Conservation (phyloP, 2,797 vertebrate genomes). For the Pygocentrus nattereri region DNA sequence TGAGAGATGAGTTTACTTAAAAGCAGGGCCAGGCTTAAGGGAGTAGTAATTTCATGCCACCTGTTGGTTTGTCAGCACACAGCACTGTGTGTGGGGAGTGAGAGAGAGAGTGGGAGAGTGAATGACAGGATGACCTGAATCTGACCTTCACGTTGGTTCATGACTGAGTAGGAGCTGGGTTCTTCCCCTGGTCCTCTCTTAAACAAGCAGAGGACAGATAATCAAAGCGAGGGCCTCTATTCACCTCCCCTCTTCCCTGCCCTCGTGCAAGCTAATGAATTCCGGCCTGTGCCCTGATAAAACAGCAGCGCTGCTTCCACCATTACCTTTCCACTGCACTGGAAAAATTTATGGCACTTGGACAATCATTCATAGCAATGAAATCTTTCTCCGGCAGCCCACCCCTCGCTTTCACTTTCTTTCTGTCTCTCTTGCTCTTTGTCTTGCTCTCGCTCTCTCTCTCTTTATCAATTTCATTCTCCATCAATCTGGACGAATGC, state of each 20-base stretch:
- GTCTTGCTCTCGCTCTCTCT: slow-evolving; percentile 28
- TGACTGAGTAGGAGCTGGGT: slow-evolving; percentile 66
- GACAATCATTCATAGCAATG: slow-evolving; percentile 55
- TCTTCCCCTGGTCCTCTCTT: slow-evolving; percentile 56
- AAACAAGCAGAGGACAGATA: slow-evolving; percentile 69
- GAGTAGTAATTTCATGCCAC: slow-evolving; percentile 65
- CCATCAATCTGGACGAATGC: slow-evolving; percentile 46
- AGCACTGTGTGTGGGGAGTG: slow-evolving; percentile 38
- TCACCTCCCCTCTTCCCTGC: slow-evolving; percentile 52
- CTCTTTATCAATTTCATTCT: slow-evolving; percentile 31
- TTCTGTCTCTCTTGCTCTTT: slow-evolving; percentile 42
- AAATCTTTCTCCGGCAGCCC: slow-evolving; percentile 55
- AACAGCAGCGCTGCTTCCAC: slow-evolving; percentile 60
- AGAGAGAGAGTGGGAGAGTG: slow-evolving; percentile 53
- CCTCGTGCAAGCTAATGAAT: slow-evolving; percentile 69
- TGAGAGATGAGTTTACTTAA: slow-evolving; percentile 57
- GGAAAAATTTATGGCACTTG: slow-evolving; percentile 62
- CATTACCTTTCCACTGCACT: slow-evolving; percentile 54
- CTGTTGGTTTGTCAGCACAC: slow-evolving; percentile 65
- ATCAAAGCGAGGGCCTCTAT: slow-evolving; percentile 68
- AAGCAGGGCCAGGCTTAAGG: slow-evolving; percentile 46
- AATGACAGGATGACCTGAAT: slow-evolving; percentile 69
- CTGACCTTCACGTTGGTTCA: slow-evolving; percentile 69
- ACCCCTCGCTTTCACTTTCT: slow-evolving; percentile 45
- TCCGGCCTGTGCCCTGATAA: slow-evolving; percentile 66